These are phyloP conservation scores for Ascaphus truei DNA, from an alignment of 2,113 vertebrate genomes.

Conservation along the genomic window DNA sequence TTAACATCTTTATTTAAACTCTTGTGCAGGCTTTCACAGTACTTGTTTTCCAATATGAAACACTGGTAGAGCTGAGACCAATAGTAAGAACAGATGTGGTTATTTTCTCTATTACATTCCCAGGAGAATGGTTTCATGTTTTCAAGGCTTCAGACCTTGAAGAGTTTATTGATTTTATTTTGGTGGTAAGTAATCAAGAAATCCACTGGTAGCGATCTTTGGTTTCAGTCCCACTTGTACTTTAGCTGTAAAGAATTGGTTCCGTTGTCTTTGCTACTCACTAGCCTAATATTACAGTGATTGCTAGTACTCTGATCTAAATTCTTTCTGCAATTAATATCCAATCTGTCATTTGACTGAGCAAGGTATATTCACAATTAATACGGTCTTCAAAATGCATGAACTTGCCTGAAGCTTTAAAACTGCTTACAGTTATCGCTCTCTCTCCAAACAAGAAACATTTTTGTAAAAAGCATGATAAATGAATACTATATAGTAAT, in stretches of 20 bases:
- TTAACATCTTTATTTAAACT: background rate
- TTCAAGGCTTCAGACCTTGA: slow-evolving; percentile 24
- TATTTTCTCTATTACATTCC: slow-evolving; percentile 12
- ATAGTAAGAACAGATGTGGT: background rate
- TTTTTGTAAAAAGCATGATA: too few relatives aligned
- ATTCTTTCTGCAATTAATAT: background rate
- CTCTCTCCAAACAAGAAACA: too few relatives aligned
- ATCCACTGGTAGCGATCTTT: slow-evolving; percentile 11
- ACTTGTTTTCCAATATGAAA: background rate
- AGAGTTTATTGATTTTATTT: slow-evolving; percentile 23
- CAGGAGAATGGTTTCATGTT: slow-evolving; percentile 10
- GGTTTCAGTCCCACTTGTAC: background rate
- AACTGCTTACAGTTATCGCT: too few relatives aligned
- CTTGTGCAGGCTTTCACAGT: background rate
- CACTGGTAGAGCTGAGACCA: background rate
- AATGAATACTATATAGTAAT: too few relatives aligned
- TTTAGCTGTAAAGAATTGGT: background rate
- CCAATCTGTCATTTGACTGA: background rate
- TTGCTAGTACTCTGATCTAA: background rate
- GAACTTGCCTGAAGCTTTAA: too few relatives aligned
- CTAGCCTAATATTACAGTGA: background rate
- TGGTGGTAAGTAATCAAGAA: slow-evolving; percentile 18
- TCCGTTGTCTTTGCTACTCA: background rate
- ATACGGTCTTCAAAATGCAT: too few relatives aligned
- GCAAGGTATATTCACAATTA: too few relatives aligned